phyloP scores from a whole-genome alignment of 2,797 vertebrate genomes.

The Diglossa cyanea region DNA sequence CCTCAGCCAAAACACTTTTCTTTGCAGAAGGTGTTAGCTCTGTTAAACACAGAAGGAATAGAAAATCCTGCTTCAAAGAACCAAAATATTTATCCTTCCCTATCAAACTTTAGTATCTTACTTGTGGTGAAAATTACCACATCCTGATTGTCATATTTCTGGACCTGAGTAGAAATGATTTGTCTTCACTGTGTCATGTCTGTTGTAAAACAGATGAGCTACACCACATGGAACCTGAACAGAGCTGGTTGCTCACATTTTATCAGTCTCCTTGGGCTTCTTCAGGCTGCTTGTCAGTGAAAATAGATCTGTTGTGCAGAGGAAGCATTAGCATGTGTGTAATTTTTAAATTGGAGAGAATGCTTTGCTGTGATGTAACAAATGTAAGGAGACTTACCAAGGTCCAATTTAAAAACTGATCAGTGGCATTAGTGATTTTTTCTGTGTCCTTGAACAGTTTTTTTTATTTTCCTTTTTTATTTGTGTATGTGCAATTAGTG shows the following conservation, averaged over 20 bases:
- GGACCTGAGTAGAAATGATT: neutral
- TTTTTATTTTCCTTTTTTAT: neutral
- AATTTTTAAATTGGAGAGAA: neutral
- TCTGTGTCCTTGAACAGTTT: neutral
- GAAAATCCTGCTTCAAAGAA: neutral
- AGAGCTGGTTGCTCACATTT: neutral
- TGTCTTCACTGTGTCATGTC: rapidly evolving
- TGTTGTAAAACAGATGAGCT: neutral
- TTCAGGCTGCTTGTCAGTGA: neutral
- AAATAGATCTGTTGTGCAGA: neutral
- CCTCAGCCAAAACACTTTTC: neutral
- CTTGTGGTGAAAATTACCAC: neutral
- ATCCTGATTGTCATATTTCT: neutral
- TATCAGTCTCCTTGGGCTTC: neutral
- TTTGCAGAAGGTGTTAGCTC: neutral
- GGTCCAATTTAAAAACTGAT: neutral
- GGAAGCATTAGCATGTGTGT: neutral
- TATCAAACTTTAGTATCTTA: neutral
- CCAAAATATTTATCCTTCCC: neutral
- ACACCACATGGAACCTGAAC: neutral
- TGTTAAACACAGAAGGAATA: neutral
- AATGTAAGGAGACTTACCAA: neutral
- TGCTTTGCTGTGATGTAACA: neutral
- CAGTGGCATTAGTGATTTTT: neutral
- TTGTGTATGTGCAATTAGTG: neutral